Conservation (phyloP, 1,140 invertebrate species). For the Ganaspis sp. region DNA sequence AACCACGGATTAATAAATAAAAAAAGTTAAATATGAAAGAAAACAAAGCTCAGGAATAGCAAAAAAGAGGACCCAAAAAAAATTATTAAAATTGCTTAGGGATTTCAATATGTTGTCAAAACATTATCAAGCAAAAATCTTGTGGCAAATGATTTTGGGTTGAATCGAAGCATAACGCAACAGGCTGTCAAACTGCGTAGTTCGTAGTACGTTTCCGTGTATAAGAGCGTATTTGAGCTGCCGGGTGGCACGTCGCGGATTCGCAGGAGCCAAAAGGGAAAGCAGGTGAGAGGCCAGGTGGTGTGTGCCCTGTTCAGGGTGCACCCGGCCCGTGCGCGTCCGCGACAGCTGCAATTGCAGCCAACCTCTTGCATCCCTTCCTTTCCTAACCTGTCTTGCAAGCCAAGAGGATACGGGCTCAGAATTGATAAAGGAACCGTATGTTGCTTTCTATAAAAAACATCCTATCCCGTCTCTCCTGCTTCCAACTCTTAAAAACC, state of each 20-base stretch:
- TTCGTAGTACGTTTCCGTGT: slow-evolving; percentile 9
- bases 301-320: slow-evolving; percentile 59
- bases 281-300: slow-evolving; percentile 66
- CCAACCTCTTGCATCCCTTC: slow-evolving; percentile 52
- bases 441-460: background rate
- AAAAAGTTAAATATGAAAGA: too few species aligned
- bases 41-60: too few species aligned
- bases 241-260: slow-evolving; percentile 56
- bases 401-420: slow-evolving; percentile 24
- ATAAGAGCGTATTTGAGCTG: slow-evolving; percentile 50
- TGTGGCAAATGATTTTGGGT: slow-evolving; percentile 36
- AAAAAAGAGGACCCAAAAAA: too few species aligned
- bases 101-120: too few species aligned
- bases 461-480: background rate
- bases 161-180: slow-evolving; percentile 36
- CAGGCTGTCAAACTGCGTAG: slow-evolving; percentile 17
- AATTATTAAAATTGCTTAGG: too few species aligned
- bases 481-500: background rate
- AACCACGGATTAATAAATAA: too few species aligned
- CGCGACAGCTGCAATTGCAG: slow-evolving; percentile 66
- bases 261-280: slow-evolving; percentile 56
- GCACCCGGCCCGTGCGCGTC: slow-evolving; percentile 64
- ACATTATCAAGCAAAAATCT: too few species aligned
- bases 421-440: slow-evolving; percentile 9
- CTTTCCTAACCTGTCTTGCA: slow-evolving; percentile 34